Evolutionary conservation across 2,113 vertebrate species (phyloP).

Genomic region (Alethe diademata): DNA sequence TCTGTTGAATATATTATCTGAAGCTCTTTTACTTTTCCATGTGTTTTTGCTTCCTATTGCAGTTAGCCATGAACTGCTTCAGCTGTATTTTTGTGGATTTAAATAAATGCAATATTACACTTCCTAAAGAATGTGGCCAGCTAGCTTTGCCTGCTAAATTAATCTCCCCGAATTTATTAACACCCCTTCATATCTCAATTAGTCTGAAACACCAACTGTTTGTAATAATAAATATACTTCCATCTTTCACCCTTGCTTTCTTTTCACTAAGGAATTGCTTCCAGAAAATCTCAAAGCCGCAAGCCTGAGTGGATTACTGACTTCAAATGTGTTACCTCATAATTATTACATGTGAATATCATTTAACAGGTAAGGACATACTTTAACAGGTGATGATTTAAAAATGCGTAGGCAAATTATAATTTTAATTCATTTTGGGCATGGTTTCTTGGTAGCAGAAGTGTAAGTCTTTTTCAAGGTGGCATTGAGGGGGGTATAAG

Average conservation of each 20-base stretch:
- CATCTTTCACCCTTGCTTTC: neutral
- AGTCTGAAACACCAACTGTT: neutral
- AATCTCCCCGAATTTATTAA: neutral
- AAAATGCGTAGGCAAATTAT: neutral
- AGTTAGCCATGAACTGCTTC: neutral
- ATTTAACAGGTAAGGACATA: neutral
- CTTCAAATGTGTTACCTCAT: neutral
- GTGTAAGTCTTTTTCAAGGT: neutral
- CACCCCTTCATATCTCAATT: neutral
- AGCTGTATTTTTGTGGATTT: neutral
- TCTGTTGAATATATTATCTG: neutral
- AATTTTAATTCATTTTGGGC: neutral
- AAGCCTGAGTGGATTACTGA: neutral
- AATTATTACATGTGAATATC: neutral
- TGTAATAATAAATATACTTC: neutral
- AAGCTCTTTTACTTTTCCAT: neutral
- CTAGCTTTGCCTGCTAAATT: neutral
- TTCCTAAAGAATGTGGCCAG: neutral
- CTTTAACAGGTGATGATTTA: neutral
- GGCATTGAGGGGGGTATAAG: rapidly evolving
- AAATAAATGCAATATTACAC: neutral
- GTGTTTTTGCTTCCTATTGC: neutral
- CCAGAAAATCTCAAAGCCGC: neutral
- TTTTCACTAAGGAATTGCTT: neutral
- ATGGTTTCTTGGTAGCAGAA: neutral